A percentile compares a stretch with the other conserved stretches of the same genome.
Evolutionary conservation across 2,888 invertebrate species (phyloP).

Genomic region (Hedya salicella): DNA sequence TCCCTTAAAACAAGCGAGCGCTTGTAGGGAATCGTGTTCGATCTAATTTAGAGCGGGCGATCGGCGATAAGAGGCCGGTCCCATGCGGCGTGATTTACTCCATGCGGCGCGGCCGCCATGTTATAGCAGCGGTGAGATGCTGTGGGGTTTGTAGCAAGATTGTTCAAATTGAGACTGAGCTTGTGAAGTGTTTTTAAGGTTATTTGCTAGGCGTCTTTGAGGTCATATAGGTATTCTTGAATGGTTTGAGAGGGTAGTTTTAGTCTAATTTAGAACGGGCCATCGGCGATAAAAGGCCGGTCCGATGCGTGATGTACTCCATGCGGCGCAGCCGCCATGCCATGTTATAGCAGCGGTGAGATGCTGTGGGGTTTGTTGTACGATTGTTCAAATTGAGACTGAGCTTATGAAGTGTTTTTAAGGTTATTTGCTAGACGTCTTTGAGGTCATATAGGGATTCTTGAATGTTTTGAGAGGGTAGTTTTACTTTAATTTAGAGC

Average conservation of each 20-base stretch:
- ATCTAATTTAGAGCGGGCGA: conserved; percentile 72
- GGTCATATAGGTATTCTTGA: too few relatives aligned
- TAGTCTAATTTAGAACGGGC: conserved; percentile 73
- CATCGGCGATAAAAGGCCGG: conserved; percentile 62
- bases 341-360: conserved; percentile 15
- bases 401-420: too few relatives aligned
- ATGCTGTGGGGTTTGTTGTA: conserved; percentile 20
- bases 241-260: too few relatives aligned
- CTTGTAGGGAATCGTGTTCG: conserved; percentile 55
- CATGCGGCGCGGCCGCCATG: conserved; percentile 45
- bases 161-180: not conserved
- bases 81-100: conserved; percentile 76
- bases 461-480: too few relatives aligned
- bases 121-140: conserved; percentile 9
- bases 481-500: conserved; percentile 78
- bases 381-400: not conserved
- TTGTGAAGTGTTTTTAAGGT: too few relatives aligned
- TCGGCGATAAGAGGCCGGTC: conserved; percentile 62
- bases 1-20: conserved; percentile 47
- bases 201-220: too few relatives aligned
- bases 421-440: too few relatives aligned
- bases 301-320: conserved; percentile 72
- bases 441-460: too few relatives aligned
- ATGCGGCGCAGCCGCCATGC: conserved; percentile 46
- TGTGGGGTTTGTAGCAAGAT: conserved; percentile 15